Evolutionary conservation across 2,113 vertebrate species (phyloP), one percentile per base, ranked within the genome.

Genomic region (Opisthocomus hoazin): DNA sequence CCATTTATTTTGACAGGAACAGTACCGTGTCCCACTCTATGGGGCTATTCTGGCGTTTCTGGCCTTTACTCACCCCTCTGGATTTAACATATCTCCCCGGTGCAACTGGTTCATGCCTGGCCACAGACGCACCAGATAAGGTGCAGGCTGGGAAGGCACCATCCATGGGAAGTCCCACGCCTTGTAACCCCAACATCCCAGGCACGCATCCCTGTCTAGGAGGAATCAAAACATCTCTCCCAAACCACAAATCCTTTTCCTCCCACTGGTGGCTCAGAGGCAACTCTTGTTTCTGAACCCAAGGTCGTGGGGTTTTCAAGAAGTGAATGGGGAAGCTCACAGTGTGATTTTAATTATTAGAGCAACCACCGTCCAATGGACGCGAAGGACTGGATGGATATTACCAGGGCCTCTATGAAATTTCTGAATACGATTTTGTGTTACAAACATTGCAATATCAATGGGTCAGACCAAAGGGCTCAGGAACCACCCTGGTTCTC

Each of bases 141-240:
- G 43, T 8, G 46, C 10, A 21, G 64, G 11, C 6, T 73, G 48
- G 46, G 53, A 80, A 54, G 30, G 29, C 32, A 34, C 5, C 9
- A 2, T 30, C 29, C 2, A 0, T 41, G 26, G 17, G 41, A 43
- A 76, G n/a, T 12, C 24, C 60, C 20, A 45, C 2, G 4, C 15
- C 17, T 22, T 15, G 53, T 51, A 26, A 58, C 16, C 15, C 10
- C 50, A 15, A 23, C 36, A 26, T 21, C 30, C 21, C 16, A 53
- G 12, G 10, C 2, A 12, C 1, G 0, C 0, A 0, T 45, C 15
- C 13, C 36, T 24, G 39, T 10, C 48, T 45, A 51, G 50, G 11
- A 74, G 6, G 20, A 60, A 5, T 3, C 6, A 14, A 29, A 93
- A 19, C 7, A 26, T 36, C 30, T 50, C 19, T 50, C 36, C 30